These are phyloP conservation scores for Protaetia brevitarsis DNA, from an alignment of 1,140 invertebrate species.

Conservation along the genomic window DNA sequence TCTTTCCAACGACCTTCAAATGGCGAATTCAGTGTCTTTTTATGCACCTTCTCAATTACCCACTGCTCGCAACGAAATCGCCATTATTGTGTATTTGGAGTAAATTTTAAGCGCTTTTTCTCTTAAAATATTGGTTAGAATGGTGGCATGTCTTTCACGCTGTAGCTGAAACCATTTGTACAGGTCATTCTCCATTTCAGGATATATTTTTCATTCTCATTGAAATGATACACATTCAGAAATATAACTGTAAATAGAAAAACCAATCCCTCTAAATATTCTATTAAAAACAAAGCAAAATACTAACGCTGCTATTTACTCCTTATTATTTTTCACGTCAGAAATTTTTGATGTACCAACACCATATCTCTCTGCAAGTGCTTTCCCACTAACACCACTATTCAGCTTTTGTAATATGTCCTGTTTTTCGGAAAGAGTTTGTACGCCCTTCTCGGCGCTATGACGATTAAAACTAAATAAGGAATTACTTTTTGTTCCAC, in stretches of 20 bases:
- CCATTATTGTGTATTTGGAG: background rate
- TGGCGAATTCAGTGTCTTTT: constrained; percentile 38
- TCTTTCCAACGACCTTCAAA: constrained; percentile 42
- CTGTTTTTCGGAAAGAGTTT: too few relatives aligned
- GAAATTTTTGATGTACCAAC: constrained; percentile 26
- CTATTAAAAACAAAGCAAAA: background rate
- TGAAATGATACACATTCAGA: background rate
- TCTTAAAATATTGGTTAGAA: background rate
- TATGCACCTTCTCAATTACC: background rate
- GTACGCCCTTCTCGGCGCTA: too few relatives aligned
- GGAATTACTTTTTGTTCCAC: too few relatives aligned
- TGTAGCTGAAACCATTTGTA: constrained; percentile 18
- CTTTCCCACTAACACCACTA: constrained; percentile 20
- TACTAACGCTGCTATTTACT: background rate
- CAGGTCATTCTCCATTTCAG: constrained; percentile 1
- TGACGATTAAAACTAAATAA: too few relatives aligned
- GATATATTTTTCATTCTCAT: background rate
- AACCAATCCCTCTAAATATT: background rate
- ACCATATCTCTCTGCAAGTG: constrained; percentile 20
- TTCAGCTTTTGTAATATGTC: constrained; percentile 17
- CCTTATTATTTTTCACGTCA: constrained; percentile 20
- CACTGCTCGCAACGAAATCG: background rate
- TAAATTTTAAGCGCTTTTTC: background rate
- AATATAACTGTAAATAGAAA: constrained; percentile 3
- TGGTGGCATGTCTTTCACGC: background rate